phyloP scores from a whole-genome alignment of 2,113 vertebrate genomes.

The Myotis lucifugus region DNA sequence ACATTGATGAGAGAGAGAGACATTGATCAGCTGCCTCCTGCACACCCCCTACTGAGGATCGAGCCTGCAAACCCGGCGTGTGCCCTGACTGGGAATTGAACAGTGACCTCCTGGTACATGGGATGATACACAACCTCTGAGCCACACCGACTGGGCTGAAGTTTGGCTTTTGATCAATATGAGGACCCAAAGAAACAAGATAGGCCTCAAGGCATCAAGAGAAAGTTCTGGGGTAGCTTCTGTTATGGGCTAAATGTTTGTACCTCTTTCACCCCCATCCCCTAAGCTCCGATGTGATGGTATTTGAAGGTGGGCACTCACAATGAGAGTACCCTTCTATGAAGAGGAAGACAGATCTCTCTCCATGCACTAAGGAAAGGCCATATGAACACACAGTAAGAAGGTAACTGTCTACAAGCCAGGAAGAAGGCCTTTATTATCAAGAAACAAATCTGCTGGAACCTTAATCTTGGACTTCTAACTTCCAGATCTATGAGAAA shows the following conservation, averaged over 20 bases:
- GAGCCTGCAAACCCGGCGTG: too few species aligned
- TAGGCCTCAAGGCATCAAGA: background rate
- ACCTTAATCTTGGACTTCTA: background rate
- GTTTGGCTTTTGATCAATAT: background rate
- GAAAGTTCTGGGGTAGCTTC: background rate
- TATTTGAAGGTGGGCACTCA: background rate
- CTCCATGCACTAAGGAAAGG: background rate
- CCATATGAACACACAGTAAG: background rate
- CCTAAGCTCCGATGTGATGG: background rate
- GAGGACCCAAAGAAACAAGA: background rate
- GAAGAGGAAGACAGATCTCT: background rate
- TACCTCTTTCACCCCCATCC: fast-evolving
- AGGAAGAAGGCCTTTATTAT: background rate
- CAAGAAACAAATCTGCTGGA: background rate
- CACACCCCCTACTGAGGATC: too few species aligned
- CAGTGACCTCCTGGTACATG: too few species aligned
- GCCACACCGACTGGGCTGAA: background rate
- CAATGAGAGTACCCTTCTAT: background rate
- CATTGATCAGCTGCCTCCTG: too few species aligned
- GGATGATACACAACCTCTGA: too few species aligned
- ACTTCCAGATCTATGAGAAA: background rate
- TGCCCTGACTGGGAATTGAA: too few species aligned
- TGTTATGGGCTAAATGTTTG: background rate
- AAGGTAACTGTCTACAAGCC: background rate
- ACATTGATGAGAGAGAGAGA: too few species aligned